Percentiles rank a stretch among this genome's conserved stretches.
Conservation (phyloP, 2,113 vertebrate species). For the Mirounga angustirostris region DNA sequence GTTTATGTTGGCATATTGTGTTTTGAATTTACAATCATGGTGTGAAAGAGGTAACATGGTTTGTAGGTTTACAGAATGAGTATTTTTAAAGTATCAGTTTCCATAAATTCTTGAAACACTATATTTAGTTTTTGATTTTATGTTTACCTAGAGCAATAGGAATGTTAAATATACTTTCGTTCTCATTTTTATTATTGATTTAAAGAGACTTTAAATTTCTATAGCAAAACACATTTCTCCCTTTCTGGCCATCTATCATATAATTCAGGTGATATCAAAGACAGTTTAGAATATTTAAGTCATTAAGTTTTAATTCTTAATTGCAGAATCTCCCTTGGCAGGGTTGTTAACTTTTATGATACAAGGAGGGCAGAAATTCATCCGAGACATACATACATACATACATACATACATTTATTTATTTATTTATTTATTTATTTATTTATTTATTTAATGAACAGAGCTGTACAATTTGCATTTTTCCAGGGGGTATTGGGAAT, state of each 20-base stretch:
- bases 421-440: slow-evolving; percentile 55
- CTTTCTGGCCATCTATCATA: slow-evolving; percentile 41
- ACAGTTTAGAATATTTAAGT: slow-evolving; percentile 60
- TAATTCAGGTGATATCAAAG: slow-evolving; percentile 67
- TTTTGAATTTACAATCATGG: slow-evolving; percentile 6
- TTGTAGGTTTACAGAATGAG: neutral
- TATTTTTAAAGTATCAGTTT: neutral
- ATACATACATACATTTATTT: slow-evolving; percentile 79
- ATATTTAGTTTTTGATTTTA: neutral
- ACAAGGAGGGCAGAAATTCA: slow-evolving; percentile 77
- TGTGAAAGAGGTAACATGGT: neutral
- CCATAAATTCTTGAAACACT: neutral
- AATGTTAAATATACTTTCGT: slow-evolving; percentile 8
- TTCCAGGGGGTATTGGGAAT: slow-evolving; percentile 78
- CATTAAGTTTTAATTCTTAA: slow-evolving; percentile 68
- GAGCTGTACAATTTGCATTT: slow-evolving; percentile 77
- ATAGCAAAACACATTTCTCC: neutral
- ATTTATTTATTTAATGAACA: slow-evolving; percentile 70
- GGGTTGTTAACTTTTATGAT: slow-evolving; percentile 78
- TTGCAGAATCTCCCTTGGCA: slow-evolving; percentile 42
- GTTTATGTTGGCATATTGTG: neutral
- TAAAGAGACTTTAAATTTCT: slow-evolving; percentile 42
- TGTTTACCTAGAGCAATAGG: neutral
- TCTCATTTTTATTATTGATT: slow-evolving; percentile 7
- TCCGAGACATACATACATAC: slow-evolving; percentile 4